These are phyloP conservation scores for Apostichopus japonicus DNA, from an alignment of 35 echinoderm and acorn worm genomes.

Conservation along the genomic window DNA sequence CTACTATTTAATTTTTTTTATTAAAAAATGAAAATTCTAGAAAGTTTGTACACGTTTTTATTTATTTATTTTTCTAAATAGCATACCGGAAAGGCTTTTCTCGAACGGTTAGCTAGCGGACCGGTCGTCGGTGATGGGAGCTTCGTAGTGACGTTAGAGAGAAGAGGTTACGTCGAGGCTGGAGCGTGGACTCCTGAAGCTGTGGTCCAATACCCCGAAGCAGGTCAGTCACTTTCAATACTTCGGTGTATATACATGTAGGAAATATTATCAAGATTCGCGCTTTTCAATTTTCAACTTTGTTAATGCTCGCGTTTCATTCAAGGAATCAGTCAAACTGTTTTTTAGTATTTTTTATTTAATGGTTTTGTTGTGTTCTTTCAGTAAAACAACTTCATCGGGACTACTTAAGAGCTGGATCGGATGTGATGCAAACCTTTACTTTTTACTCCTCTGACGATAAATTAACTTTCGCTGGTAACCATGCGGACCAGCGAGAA, in stretches of 20 bases:
- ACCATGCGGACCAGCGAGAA: not conserved
- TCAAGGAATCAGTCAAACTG: too few relatives aligned
- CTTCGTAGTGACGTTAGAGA: conserved; percentile 75
- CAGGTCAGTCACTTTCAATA: conserved; percentile 54
- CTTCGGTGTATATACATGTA: too few relatives aligned
- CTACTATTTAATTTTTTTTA: too few relatives aligned
- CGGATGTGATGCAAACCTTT: conserved; percentile 93
- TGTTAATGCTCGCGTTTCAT: too few relatives aligned
- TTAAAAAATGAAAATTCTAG: too few relatives aligned
- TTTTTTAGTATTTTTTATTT: too few relatives aligned
- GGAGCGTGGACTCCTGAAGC: conserved; percentile 84
- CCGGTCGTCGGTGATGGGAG: conserved; percentile 87
- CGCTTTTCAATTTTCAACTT: too few relatives aligned
- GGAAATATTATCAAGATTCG: too few relatives aligned
- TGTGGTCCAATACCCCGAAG: conserved; percentile 70
- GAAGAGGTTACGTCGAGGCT: conserved; percentile 76
- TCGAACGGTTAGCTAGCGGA: conserved; percentile 68
- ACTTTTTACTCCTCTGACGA: conserved; percentile 57
- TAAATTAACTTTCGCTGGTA: not conserved
- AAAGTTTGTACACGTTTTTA: too few relatives aligned
- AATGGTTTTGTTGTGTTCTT: not conserved
- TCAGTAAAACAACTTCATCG: conserved; percentile 89
- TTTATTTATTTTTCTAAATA: not conserved
- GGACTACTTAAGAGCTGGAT: conserved; percentile 78
- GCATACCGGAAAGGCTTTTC: conserved; percentile 42